Evolutionary conservation across 35 echinoderm and acorn worm species (phyloP), one percentile per base, ranked within the genome.

Genomic region (Lytechinus pictus): DNA sequence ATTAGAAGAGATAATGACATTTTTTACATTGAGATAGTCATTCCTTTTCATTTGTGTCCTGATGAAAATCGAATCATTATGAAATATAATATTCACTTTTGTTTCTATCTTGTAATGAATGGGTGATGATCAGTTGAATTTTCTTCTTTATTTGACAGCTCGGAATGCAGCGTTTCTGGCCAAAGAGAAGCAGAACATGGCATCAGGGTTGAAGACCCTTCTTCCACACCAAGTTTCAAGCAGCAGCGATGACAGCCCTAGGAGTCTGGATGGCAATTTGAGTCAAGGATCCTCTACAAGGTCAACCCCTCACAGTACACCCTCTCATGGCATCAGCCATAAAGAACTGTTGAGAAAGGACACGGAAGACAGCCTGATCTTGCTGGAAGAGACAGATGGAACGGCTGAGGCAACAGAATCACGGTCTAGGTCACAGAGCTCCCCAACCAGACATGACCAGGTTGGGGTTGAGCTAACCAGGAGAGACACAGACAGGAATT

Each of bases 141-240:
- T 21, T 71, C 14, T 53, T 11, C 6, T 86, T 3, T 54, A n/a
- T 54, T 71, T 96, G 44, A 91, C 60, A 96, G 95, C 60, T 61
- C 89, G 89, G 44, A 96, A 92, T 92, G 95, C 95, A 86, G 95
- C 89, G 24, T 96, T 61, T 92, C 56, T 96, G 28, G 95, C 95
- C 95, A 96, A 66, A 66, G 95, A 96, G 55, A 57, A 53, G 27
- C 27, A 92, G 89, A 91, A 92, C 19, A 96, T 96, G 95, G 91
- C 58, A 54, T 89, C 89, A 4, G 95, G 95, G 12, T 60, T 66
- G 88, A 92, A 89, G n/a, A 86, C 95, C 8, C 95, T 96, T 89
- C 87, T 96, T 58, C 95, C 95, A 55, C 89, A 66, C 95, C 95
- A 96, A 55, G 95, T 91, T 53, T 96, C 95, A 11, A 60, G 51